These are phyloP conservation scores for Neopelma chrysocephalum DNA, from an alignment of 2,797 vertebrate genomes.

Conservation along the genomic window DNA sequence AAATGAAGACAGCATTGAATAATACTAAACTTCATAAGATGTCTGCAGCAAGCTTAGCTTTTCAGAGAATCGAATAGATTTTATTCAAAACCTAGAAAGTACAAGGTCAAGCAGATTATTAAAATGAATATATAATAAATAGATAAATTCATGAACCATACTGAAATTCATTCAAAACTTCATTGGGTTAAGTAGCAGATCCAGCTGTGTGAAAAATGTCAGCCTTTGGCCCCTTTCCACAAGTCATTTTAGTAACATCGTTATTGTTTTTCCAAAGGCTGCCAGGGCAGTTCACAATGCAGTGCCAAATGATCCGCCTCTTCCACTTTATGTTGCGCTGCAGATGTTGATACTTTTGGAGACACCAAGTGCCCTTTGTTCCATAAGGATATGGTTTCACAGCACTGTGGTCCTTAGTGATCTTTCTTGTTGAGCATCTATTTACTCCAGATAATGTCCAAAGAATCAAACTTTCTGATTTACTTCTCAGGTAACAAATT, in stretches of 20 bases:
- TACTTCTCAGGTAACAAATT: neutral
- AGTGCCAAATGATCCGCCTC: neutral
- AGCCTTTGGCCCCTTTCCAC: slow-evolving; percentile 8
- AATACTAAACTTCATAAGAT: slow-evolving; percentile 17
- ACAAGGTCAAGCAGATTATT: slow-evolving; percentile 36
- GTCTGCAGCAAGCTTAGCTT: neutral
- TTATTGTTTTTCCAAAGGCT: slow-evolving; percentile 23
- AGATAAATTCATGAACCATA: neutral
- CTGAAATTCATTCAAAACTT: neutral
- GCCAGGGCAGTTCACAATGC: neutral
- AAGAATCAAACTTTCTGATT: neutral
- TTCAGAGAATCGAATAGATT: neutral
- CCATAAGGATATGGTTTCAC: neutral
- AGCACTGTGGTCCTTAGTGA: neutral
- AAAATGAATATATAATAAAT: slow-evolving; percentile 27
- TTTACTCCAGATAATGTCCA: neutral
- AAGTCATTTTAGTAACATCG: slow-evolving; percentile 10
- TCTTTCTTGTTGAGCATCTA: slow-evolving; percentile 1
- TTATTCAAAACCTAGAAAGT: slow-evolving; percentile 26
- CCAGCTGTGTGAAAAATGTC: slow-evolving; percentile 28
- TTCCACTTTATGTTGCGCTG: neutral
- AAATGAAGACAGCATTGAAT: slow-evolving; percentile 31
- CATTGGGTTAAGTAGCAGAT: slow-evolving; percentile 19
- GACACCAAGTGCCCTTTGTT: neutral
- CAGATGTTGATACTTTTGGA: slow-evolving; percentile 21